A percentile compares a stretch with the other conserved stretches of the same genome.
These are phyloP conservation scores for Neoitamus cyanurus DNA, from an alignment of 2,888 invertebrate genomes.

Conservation along the genomic window DNA sequence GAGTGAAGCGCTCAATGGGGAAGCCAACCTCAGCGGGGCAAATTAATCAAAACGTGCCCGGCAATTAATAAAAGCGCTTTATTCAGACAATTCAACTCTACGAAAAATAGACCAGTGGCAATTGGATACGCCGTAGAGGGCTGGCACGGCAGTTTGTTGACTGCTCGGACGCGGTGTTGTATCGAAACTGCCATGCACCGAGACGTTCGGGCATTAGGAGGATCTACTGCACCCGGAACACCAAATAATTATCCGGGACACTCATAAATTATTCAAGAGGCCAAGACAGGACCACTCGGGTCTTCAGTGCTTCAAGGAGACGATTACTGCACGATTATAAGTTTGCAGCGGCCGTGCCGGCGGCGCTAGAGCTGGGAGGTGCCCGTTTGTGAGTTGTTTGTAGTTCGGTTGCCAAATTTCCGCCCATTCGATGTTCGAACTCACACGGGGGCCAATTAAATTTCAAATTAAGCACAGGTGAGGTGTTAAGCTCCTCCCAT, in stretches of 20 bases:
- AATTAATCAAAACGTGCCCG: conserved; percentile 43
- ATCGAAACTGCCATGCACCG: neutral
- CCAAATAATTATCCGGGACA: conserved; percentile 23
- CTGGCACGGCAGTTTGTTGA: neutral
- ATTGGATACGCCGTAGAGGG: conserved; percentile 4
- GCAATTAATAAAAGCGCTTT: conserved; percentile 45
- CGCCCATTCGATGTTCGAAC: conserved; percentile 37
- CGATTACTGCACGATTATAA: conserved; percentile 26
- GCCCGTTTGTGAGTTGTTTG: neutral
- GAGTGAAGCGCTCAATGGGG: conserved; percentile 10
- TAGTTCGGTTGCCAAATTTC: conserved; percentile 29
- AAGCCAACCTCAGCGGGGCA: neutral
- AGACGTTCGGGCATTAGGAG: neutral
- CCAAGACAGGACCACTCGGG: neutral
- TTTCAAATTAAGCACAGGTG: conserved; percentile 38
- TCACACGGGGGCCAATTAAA: conserved; percentile 28
- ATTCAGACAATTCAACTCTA: conserved; percentile 21
- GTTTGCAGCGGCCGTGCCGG: neutral
- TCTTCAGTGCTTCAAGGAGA: neutral
- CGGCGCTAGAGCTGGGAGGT: neutral
- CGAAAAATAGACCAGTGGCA: conserved; percentile 22
- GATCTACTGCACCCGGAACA: neutral
- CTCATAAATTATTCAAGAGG: conserved; percentile 46
- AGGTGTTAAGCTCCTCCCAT: conserved; percentile 30
- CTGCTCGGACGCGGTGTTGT: neutral